Evolutionary conservation across 2,888 invertebrate genomes (phyloP).

Genomic region (Sipha maydis): DNA sequence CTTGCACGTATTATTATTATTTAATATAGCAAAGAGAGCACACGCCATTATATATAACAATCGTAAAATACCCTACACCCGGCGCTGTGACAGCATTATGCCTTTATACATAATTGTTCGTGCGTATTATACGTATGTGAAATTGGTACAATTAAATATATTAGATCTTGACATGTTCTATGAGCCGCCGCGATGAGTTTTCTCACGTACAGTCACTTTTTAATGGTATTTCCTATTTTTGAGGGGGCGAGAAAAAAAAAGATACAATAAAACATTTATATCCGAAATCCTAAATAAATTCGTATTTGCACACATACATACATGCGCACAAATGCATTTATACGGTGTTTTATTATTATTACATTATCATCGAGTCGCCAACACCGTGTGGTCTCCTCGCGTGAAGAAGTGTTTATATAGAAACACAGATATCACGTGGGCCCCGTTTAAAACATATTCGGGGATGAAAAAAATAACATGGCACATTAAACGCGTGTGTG

Average conservation of each 20-base stretch:
- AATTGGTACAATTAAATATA: slow-evolving; percentile 28
- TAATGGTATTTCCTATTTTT: not conserved
- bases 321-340: not conserved
- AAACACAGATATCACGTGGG: no score
- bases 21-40: not conserved
- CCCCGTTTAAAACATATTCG: not conserved
- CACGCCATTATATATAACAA: no score
- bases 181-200: slow-evolving; percentile 29
- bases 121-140: not conserved
- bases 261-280: not conserved
- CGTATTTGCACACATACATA: not conserved
- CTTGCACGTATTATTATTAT: not conserved
- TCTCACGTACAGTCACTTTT: not conserved
- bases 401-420: no score
- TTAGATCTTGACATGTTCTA: slow-evolving; percentile 43
- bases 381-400: no score
- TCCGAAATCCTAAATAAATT: no score
- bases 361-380: not conserved
- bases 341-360: not conserved
- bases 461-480: not conserved
- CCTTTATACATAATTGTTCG: not conserved
- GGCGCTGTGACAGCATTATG: not conserved
- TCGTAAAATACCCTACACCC: no score
- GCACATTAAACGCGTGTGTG: slow-evolving; percentile 33
- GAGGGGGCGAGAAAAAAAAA: not conserved